These are phyloP conservation scores for Steatornis caripensis DNA, from an alignment of 2,113 vertebrate genomes.

Conservation along the genomic window DNA sequence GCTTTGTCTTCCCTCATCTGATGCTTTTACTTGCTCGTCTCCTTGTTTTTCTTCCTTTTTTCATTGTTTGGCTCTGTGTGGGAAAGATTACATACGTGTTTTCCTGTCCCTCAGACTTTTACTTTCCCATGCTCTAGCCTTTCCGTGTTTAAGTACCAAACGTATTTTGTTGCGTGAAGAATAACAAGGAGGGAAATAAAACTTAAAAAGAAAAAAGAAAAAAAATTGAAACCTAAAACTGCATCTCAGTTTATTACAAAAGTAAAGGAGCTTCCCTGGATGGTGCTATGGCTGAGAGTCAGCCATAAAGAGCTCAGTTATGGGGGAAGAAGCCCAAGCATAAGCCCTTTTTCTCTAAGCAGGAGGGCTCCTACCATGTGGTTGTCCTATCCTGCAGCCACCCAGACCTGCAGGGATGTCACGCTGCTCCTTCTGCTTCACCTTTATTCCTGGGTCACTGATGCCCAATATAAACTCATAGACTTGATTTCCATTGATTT, in stretches of 20 bases:
- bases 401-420: no score
- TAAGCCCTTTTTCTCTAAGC: neutral
- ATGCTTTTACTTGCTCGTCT: neutral
- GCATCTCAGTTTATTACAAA: neutral
- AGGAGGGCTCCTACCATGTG: accelerated
- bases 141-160: neutral
- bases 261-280: neutral
- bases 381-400: no score
- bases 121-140: neutral
- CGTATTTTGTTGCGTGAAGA: neutral
- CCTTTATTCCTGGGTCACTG: neutral
- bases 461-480: neutral
- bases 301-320: neutral
- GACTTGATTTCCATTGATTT: neutral
- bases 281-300: neutral
- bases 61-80: neutral
- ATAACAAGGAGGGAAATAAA: neutral
- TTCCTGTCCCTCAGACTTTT: neutral
- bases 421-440: neutral
- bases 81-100: neutral
- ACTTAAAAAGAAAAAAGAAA: neutral
- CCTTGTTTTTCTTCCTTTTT: neutral
- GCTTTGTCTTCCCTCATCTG: neutral
- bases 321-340: neutral
- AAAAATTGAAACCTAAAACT: neutral